Conservation (phyloP, 2,888 invertebrate genomes). For the Glomeris marginata region DNA sequence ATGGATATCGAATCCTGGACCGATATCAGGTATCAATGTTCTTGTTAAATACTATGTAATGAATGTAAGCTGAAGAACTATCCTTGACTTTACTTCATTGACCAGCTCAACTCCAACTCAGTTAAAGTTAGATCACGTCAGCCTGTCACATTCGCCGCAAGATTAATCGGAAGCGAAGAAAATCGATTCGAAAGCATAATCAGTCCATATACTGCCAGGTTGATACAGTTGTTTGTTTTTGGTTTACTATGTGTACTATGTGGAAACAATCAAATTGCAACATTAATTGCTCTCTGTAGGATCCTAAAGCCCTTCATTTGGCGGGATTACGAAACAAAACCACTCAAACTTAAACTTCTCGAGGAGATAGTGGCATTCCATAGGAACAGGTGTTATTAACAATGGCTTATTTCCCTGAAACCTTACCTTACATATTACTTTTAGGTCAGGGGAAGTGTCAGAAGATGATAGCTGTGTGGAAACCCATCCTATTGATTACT, state of each 20-base stretch:
- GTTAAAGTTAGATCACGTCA: not conserved
- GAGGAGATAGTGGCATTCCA: conserved; percentile 40
- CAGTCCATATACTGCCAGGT: conserved; percentile 35
- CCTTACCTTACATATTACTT: no score
- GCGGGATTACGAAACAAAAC: conserved; percentile 46
- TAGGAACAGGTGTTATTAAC: conserved; percentile 31
- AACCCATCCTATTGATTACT: conserved; percentile 53
- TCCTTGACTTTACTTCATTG: no score
- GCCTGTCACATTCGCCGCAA: conserved; percentile 23
- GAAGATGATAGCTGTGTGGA: no score
- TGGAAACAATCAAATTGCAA: no score
- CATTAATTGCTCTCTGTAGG: conserved; percentile 30
- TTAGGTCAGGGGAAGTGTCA: no score
- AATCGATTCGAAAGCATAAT: conserved; percentile 26
- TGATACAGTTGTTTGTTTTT: not conserved
- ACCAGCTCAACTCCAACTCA: not conserved
- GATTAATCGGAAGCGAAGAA: conserved; percentile 28
- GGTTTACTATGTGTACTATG: conserved; percentile 1
- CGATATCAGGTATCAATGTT: conserved; percentile 26
- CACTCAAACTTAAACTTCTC: conserved; percentile 55
- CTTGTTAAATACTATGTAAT: no score
- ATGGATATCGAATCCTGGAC: conserved; percentile 22
- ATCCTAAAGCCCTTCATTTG: conserved; percentile 70
- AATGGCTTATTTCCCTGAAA: no score
- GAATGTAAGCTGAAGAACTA: no score